Evolutionary conservation across 2,888 invertebrate genomes (phyloP), one percentile per base, ranked within the genome.

Genomic region (Agelastica alni): DNA sequence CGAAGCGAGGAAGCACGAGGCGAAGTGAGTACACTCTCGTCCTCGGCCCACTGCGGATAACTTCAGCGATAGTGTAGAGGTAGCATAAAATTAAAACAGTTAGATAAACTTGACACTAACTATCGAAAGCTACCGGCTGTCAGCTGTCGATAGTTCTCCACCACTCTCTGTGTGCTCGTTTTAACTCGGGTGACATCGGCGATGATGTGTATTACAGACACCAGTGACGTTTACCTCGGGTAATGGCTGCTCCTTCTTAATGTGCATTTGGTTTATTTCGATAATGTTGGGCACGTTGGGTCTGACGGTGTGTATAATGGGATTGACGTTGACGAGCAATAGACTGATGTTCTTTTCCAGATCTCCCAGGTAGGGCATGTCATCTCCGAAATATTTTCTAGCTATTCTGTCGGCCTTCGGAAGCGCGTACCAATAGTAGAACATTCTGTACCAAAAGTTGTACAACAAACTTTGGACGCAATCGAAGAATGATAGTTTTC

Each of bases 321-420:
- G 63, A 32, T 63, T 59, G 9, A 48, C 46, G 16, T 63, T 63
- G 6, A 58, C 13, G 41, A 65, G 14, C 34, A 65, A 17, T 6
- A 64, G 41, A 51, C 64, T 64, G 5, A 61, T 34, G 41, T 63
- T 64, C 30, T 31, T 55, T 20, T 55, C 58, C 6, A 64, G 34
- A 31, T 64, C 61, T 12, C 59, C 62, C 22, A 64, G 45, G 44
- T 61, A 61, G 0, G 64, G 62, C 5, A 64, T 41, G 12, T 63
- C 51, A 1, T 65, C 42, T 3, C 71, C 70, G 5, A 75, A 66
- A 61, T 70, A 64, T 36, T 61, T 51, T 13, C 56, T 56, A 6
- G 56, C 59, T 2, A 56, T 13, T 42, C 20, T 41, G 43, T 61
- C 59, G 3, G 53, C 32, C 22, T 20, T 44, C 7, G 62, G 62